A percentile compares a stretch with the other conserved stretches of the same genome.
Conservation (phyloP, 1,140 invertebrate genomes). For the Grapholita molesta region DNA sequence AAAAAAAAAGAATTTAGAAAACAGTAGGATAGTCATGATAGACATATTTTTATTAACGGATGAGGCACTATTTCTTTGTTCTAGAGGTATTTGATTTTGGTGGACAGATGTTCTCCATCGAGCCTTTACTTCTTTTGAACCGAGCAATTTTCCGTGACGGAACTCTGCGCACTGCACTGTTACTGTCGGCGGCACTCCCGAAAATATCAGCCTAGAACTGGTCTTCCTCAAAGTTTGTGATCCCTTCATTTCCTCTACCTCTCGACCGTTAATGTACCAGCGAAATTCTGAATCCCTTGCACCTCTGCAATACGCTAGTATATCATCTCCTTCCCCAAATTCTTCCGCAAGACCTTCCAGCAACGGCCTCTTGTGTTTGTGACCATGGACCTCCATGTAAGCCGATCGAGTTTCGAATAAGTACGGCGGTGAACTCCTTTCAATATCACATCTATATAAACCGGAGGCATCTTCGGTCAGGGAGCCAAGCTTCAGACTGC, state of each 20-base stretch:
- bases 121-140: conserved; percentile 54
- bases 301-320: conserved; percentile 59
- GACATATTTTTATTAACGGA: not conserved
- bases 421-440: conserved; percentile 57
- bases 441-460: conserved; percentile 65
- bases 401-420: conserved; percentile 55
- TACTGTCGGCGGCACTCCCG: conserved; percentile 54
- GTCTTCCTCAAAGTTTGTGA: conserved; percentile 41
- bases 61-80: conserved; percentile 39
- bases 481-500: conserved; percentile 49
- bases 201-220: conserved; percentile 47
- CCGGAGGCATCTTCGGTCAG: conserved; percentile 64
- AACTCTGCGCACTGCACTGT: conserved; percentile 67
- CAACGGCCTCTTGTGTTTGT: conserved; percentile 47
- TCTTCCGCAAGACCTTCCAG: conserved; percentile 58
- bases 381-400: conserved; percentile 56
- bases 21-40: not conserved
- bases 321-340: conserved; percentile 55
- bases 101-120: conserved; percentile 45
- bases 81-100: conserved; percentile 41
- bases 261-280: conserved; percentile 65
- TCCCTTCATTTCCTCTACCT: conserved; percentile 48
- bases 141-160: conserved; percentile 49
- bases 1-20: not conserved
- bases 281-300: conserved; percentile 54